Evolutionary conservation across 2,113 vertebrate genomes (phyloP).

Genomic region (Coptodon bakossiorum): DNA sequence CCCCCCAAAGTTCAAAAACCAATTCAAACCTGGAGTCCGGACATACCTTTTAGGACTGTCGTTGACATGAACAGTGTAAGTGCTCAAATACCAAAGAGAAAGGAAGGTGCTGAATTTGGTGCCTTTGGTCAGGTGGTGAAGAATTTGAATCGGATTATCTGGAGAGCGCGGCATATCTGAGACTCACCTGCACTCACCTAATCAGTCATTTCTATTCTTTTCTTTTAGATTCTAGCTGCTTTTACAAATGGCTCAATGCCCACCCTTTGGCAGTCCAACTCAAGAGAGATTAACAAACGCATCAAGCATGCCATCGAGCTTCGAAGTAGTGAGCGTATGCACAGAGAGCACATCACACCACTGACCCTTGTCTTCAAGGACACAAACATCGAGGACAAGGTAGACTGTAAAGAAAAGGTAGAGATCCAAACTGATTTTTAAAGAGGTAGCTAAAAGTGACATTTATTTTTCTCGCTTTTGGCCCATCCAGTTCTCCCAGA

Average conservation of each 20-base stretch:
- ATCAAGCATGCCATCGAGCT: slow-evolving; percentile 70
- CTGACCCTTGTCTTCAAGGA: slow-evolving; percentile 73
- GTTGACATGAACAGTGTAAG: slow-evolving; percentile 69
- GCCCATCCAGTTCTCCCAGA: slow-evolving; percentile 85
- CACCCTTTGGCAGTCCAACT: slow-evolving; percentile 47
- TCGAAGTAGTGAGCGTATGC: slow-evolving; percentile 70
- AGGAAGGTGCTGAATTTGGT: background rate
- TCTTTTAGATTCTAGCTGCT: slow-evolving; percentile 66
- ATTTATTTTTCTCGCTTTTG: background rate
- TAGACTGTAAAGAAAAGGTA: background rate
- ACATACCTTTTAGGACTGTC: slow-evolving; percentile 47
- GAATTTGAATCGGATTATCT: background rate
- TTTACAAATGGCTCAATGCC: slow-evolving; percentile 65
- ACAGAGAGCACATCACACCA: slow-evolving; percentile 65
- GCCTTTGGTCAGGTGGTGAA: background rate
- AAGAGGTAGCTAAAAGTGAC: background rate
- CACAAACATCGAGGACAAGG: slow-evolving; percentile 68
- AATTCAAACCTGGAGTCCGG: slow-evolving; percentile 44
- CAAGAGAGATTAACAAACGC: slow-evolving; percentile 70
- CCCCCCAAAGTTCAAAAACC: slow-evolving; percentile 31
- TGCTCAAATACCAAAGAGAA: background rate
- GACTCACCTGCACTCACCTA: background rate
- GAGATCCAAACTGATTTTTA: no score
- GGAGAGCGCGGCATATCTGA: background rate
- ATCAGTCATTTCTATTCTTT: background rate